These are phyloP conservation scores for Anhinga rufa DNA, from an alignment of 2,113 vertebrate genomes.

Conservation along the genomic window DNA sequence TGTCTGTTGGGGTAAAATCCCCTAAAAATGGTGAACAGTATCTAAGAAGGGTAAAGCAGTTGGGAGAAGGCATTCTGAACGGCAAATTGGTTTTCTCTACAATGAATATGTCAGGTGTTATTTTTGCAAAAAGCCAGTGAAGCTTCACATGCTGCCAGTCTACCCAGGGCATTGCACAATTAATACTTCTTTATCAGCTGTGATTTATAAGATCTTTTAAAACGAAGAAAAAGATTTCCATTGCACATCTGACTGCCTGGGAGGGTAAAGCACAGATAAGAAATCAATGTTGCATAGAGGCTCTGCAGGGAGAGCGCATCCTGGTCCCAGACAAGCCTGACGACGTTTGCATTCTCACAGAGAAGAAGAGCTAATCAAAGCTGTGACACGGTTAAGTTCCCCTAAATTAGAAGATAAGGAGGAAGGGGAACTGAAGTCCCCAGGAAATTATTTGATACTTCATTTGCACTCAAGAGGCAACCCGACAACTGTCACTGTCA, in stretches of 20 bases:
- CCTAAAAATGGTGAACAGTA: not conserved
- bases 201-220: not conserved
- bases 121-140: not conserved
- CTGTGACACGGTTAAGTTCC: constrained; percentile 46
- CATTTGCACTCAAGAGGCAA: constrained; percentile 41
- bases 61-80: not conserved
- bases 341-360: not conserved
- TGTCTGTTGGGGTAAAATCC: not conserved
- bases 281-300: not conserved
- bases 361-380: constrained; percentile 53
- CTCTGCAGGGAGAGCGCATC: not conserved
- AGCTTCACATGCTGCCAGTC: not conserved
- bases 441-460: constrained; percentile 51
- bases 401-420: constrained; percentile 61
- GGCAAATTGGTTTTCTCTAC: not conserved
- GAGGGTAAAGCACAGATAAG: constrained; percentile 9
- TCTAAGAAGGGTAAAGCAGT: not conserved
- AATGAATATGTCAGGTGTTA: not conserved
- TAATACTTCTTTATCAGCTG: not conserved
- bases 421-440: constrained; percentile 52
- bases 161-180: not conserved
- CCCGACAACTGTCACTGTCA: not conserved
- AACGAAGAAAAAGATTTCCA: not conserved
- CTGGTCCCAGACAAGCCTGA: not conserved
- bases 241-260: not conserved